Evolutionary conservation across 1,140 invertebrate genomes (phyloP), one percentile per base, ranked within the genome.

Genomic region (Hestina assimilis): DNA sequence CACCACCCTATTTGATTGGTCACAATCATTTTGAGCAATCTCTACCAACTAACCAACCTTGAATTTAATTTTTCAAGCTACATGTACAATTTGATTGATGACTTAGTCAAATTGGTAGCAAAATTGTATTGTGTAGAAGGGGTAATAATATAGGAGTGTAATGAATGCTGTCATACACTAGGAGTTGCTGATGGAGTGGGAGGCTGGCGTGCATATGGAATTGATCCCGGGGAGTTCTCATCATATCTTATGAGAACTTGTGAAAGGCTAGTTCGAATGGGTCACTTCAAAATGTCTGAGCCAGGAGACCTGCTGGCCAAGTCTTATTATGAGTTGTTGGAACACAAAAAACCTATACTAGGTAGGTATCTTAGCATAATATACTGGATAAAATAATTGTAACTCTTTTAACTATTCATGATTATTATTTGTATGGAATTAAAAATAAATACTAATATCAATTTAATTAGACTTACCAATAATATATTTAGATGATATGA

Each of bases 181-280:
- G 97, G 98, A 75, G 97, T 99, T 62, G 98, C 98, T 45, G 98
- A 99, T 90, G 98, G 98, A 55, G 98, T 99, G 48, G 98, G 98
- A 52, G 98, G 98, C 42, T 99, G 98, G 98, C 91, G 97, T 71
- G 94, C 95, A 59, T 98, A 99, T 88, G 98, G 97, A n/a, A 96
- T 99, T 52, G 97, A 99, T 90, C 98, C 98, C 2, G 97, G 97
- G 23, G 94, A 96, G 76, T 99, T 99, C 89, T 97, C 97, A 11
- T 93, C 93, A 57, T 95, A 95, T 73, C 89, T 99, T 55, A 99
- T 99, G 97, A 92, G 92, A 75, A 96, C 96, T 21, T 99, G 98
- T 84, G 96, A 98, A 89, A 92, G 96, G 66, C 91, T 99, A 68
- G 97, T 99, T 40, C 92, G 93, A 61, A 92, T 93, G 89, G 97